Evolutionary conservation across 2,113 vertebrate species (phyloP).

Genomic region (Pica pica): DNA sequence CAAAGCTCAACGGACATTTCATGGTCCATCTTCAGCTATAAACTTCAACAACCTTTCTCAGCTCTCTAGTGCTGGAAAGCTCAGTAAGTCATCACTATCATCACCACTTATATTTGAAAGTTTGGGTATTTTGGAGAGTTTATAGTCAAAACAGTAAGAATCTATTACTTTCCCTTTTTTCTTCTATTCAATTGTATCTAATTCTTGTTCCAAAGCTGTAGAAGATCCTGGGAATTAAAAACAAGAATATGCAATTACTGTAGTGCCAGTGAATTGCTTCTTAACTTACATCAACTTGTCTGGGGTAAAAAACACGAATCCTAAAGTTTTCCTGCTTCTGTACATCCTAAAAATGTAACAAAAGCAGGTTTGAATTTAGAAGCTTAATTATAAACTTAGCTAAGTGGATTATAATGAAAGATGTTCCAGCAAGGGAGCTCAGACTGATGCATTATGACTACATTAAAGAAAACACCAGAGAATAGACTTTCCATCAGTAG

Average conservation of each 20-base stretch:
- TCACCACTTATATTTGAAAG: not conserved
- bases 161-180: not conserved
- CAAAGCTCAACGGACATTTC: not conserved
- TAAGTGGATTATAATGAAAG: conserved; percentile 81
- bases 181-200: not conserved
- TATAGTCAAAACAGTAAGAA: not conserved
- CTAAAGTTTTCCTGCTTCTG: not conserved
- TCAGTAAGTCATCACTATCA: not conserved
- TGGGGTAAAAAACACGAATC: not conserved
- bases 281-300: not conserved
- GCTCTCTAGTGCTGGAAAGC: not conserved
- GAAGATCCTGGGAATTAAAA: not conserved
- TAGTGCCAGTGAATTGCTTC: not conserved
- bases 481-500: conserved; percentile 71
- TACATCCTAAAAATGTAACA: conserved; percentile 54
- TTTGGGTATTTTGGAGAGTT: not conserved
- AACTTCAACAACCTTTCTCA: not conserved
- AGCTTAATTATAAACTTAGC: conserved; percentile 79
- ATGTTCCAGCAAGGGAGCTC: conserved; percentile 70
- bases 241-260: not conserved
- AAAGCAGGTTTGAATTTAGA: conserved; percentile 72
- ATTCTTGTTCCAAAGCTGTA: not conserved
- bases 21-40: not conserved
- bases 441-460: conserved; percentile 75
- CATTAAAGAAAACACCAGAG: conserved; percentile 79